Evolutionary conservation across 2,113 vertebrate species (phyloP).

Genomic region (Barbus barbus): DNA sequence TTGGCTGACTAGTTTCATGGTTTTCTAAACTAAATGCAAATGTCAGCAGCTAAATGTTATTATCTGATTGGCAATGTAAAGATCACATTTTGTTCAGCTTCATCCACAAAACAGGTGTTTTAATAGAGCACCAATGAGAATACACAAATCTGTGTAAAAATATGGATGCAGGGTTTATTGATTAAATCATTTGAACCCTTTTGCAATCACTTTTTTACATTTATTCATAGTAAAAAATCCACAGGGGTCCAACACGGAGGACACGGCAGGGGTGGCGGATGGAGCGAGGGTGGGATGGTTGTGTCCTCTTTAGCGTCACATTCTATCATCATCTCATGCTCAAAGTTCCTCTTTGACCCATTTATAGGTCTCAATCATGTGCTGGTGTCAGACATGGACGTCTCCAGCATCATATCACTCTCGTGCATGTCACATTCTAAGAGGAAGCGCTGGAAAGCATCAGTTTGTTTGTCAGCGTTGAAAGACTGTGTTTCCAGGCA

Average conservation of each 20-base stretch:
- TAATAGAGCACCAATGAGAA: conserved; percentile 3
- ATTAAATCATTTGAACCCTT: conserved; percentile 57
- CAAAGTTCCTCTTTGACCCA: conserved; percentile 46
- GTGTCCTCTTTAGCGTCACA: conserved; percentile 42
- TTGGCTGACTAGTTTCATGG: background rate
- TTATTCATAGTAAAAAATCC: conserved; percentile 73
- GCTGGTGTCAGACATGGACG: conserved; percentile 94
- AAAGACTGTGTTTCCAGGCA: conserved; percentile 80
- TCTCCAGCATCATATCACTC: conserved; percentile 97
- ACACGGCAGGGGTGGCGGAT: conserved; percentile 58
- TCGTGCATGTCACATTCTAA: conserved; percentile 98
- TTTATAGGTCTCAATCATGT: conserved; percentile 74
- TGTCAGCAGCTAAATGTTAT: background rate
- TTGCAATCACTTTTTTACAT: conserved; percentile 60
- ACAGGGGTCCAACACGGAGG: conserved; percentile 69
- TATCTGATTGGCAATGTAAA: background rate
- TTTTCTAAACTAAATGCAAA: background rate
- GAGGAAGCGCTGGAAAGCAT: conserved; percentile 84
- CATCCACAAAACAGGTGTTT: background rate
- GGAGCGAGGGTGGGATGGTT: conserved; percentile 37
- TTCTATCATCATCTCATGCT: conserved; percentile 21
- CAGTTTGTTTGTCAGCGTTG: conserved; percentile 82
- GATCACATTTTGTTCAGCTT: background rate
- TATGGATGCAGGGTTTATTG: conserved; percentile 69
- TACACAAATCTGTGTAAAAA: conserved; percentile 46